Evolutionary conservation across 2,888 invertebrate species (phyloP).

Genomic region (Mellilla xanthometata): DNA sequence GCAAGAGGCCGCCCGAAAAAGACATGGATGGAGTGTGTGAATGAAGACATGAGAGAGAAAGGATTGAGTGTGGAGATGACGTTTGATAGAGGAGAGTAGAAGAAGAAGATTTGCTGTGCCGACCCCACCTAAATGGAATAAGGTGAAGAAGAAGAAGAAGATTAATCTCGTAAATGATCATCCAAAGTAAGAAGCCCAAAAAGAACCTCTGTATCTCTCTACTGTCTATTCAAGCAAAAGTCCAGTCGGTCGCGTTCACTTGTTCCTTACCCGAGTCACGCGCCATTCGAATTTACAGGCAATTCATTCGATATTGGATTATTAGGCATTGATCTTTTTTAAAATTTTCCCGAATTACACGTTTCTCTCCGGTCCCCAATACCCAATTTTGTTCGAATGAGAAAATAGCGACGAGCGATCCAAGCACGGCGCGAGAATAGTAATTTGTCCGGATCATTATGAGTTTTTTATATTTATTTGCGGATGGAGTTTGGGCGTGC

Average conservation of each 20-base stretch:
- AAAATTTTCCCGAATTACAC: slow-evolving; percentile 50
- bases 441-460: slow-evolving; percentile 44
- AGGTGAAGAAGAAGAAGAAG: no score
- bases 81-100: no score
- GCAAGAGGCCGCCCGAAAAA: no score
- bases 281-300: slow-evolving; percentile 72
- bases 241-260: slow-evolving; percentile 10
- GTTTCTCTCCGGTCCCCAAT: slow-evolving; percentile 48
- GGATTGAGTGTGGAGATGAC: no score
- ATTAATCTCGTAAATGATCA: no score
- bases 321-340: slow-evolving; percentile 78
- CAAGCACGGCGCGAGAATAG: slow-evolving; percentile 57
- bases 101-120: no score
- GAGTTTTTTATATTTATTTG: slow-evolving; percentile 25
- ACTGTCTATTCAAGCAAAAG: slow-evolving; percentile 1
- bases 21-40: no score
- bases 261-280: slow-evolving; percentile 57
- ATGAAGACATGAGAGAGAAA: no score
- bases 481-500: slow-evolving; percentile 8
- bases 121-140: no score
- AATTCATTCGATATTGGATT: slow-evolving; percentile 80
- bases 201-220: no score
- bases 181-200: no score
- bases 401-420: slow-evolving; percentile 65
- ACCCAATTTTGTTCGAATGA: slow-evolving; percentile 59